Base-by-base conservation (phyloP, 2,797 vertebrate genomes). In the Sebastes nivosus region DNA sequence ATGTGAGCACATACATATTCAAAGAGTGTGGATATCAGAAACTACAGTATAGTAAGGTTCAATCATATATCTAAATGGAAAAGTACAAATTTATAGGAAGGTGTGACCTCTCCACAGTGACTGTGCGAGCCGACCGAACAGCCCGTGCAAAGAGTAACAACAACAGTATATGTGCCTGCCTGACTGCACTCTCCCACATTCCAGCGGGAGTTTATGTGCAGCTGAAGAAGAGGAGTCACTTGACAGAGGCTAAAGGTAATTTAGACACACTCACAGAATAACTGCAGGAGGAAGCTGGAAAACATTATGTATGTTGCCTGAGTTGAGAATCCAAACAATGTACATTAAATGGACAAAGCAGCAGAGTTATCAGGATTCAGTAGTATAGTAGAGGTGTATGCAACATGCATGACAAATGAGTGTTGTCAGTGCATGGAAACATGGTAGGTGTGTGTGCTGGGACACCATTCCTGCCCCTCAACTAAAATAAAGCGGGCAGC, bases 151-250 rank as follows among this genome's bases (percentile, higher is more conserved):
- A 86, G 72, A 67, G 71, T 68, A 85, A 85, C 82, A 83, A 74
- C 72, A 16, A 77, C 65, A 82, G 67, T 63, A 42, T 78, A 46
- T 46, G 75, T 54, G 67, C 71, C 81, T 85, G 87, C 66, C 79
- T 89, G 82, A 88, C 81, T 91, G 79, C 71, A 86, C 80, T 83
- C 80, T 46, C 70, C 71, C 85, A 83, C 82, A 89, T 89, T 92
- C 85, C 86, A 77, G 46, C 24, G 29, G 57, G 57, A 75, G 52
- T 68, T 63, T 34, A 70, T 70, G 69, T 75, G 59, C 52, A 59
- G 74, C 71, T 67, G 60, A 91, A 55, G 79, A 77, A 75, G 68
- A 87, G 57, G 76, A 82, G 27, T 67, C 70, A 42, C 79, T 68
- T 73, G 57, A 80, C 59, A 71, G 25, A 76, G 29, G 57, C 54